A percentile compares a stretch with the other conserved stretches of the same genome.
Evolutionary conservation across 37 sponge, comb jelly and placozoan species (phyloP).

Genomic region (Eunapius fragilis): DNA sequence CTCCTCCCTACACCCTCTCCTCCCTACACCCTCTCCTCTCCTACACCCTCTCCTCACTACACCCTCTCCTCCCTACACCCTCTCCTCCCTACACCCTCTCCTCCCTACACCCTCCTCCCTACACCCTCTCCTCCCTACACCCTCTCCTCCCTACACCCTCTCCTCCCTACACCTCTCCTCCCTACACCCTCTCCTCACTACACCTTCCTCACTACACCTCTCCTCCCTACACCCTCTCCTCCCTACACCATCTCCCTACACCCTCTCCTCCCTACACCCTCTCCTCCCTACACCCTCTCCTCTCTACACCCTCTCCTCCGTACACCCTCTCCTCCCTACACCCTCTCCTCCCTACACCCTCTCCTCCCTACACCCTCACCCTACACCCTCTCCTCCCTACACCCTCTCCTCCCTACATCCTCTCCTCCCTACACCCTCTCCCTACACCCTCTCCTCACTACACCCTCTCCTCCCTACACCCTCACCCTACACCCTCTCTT

Average conservation of each 20-base stretch:
- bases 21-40: neutral
- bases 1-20: neutral
- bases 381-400: neutral
- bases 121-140: neutral
- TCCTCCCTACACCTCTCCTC: neutral
- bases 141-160: neutral
- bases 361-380: neutral
- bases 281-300: constrained; percentile 2
- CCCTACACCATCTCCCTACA: neutral
- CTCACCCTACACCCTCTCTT: neutral
- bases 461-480: neutral
- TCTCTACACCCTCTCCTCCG: neutral
- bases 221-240: neutral
- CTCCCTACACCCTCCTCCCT: no score
- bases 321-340: neutral
- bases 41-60: neutral
- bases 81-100: neutral
- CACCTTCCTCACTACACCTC: neutral
- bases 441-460: neutral
- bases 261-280: neutral
- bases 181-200: neutral
- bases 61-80: neutral
- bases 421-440: neutral
- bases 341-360: neutral
- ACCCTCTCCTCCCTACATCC: neutral